Conservation (phyloP, 2,113 vertebrate genomes). For the Phainopepla nitens region DNA sequence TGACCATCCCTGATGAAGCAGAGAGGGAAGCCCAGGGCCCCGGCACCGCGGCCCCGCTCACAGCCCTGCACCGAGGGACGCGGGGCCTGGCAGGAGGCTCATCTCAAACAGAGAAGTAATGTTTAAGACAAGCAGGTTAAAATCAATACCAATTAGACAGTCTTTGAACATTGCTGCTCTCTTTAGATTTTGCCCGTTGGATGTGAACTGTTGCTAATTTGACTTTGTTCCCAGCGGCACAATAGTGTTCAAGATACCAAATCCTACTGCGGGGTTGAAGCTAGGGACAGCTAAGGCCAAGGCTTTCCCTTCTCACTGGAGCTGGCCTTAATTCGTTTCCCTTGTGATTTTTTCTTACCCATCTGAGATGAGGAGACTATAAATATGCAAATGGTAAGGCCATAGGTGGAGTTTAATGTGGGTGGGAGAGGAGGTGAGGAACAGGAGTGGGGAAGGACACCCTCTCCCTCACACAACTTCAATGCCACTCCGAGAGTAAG, state of each 20-base stretch:
- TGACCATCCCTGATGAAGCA: not conserved
- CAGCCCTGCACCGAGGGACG: not conserved
- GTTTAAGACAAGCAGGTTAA: constrained; percentile 23
- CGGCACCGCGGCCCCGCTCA: fast-evolving
- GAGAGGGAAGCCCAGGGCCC: not conserved
- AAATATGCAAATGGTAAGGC: not conserved
- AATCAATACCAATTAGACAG: constrained; percentile 63
- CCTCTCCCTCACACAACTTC: not conserved
- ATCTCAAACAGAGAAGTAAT: not conserved
- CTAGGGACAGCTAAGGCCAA: not conserved
- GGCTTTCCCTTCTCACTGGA: not conserved
- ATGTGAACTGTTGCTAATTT: constrained; percentile 48
- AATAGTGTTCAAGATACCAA: not conserved
- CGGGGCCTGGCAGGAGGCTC: not conserved
- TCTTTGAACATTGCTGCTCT: constrained; percentile 44
- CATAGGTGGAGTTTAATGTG: fast-evolving
- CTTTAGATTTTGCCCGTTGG: constrained; percentile 41
- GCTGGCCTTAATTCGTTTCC: not conserved
- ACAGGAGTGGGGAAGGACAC: fast-evolving
- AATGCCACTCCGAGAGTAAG: not conserved
- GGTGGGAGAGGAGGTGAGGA: not conserved
- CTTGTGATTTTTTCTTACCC: not conserved
- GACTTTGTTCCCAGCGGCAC: not conserved
- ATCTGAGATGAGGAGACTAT: not conserved
- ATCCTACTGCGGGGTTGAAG: not conserved